A percentile compares a stretch with the other conserved stretches of the same genome.
phyloP scores from a whole-genome alignment of 2,797 vertebrate genomes.

The Molothrus ater region DNA sequence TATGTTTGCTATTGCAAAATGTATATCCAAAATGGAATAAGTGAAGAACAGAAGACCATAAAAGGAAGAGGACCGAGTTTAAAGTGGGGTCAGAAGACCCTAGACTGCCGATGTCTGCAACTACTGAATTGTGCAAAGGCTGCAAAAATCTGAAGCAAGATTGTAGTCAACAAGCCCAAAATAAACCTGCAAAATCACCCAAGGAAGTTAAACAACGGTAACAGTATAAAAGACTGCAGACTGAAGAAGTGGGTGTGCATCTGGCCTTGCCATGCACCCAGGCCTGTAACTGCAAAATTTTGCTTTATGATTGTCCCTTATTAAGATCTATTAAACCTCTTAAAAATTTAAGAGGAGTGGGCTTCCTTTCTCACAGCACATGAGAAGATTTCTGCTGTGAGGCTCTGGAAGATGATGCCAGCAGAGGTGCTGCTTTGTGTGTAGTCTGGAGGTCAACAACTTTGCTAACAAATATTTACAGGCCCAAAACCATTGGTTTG shows the following conservation, averaged over 20 bases:
- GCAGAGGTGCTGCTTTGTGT: background rate
- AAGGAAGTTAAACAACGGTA: background rate
- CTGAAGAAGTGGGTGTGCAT: background rate
- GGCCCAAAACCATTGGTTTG: background rate
- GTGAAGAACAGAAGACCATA: background rate
- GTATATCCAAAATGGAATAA: background rate
- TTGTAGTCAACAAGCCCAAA: background rate
- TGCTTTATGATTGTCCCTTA: background rate
- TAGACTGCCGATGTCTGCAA: background rate
- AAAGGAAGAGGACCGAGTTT: background rate
- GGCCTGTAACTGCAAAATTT: background rate
- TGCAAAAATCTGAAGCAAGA: background rate
- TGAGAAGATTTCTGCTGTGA: background rate
- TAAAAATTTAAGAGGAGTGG: background rate
- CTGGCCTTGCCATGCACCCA: background rate
- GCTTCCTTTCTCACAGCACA: background rate
- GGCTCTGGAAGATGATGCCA: background rate
- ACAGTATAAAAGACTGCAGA: background rate
- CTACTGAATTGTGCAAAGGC: background rate
- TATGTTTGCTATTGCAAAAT: background rate
- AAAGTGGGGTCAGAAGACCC: background rate
- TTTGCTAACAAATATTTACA: background rate
- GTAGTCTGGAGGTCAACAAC: background rate
- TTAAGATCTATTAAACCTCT: background rate
- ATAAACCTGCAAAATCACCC: background rate